phyloP scores from a whole-genome alignment of 2,888 invertebrate species.

The Andrena hattorfiana region DNA sequence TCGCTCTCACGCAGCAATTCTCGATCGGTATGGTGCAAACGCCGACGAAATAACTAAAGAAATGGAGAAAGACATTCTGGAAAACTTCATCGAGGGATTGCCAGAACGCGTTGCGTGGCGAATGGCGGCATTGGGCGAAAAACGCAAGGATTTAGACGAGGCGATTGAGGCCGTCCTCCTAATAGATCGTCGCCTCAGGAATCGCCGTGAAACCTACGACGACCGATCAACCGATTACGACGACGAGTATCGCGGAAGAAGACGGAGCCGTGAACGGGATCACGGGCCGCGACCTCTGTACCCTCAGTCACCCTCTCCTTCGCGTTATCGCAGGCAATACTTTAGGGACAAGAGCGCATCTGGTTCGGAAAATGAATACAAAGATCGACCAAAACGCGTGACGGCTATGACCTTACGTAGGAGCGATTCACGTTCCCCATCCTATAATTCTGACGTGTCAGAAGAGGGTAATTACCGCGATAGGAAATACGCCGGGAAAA shows the following conservation, averaged over 20 bases:
- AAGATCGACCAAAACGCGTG: background rate
- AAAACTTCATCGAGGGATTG: slow-evolving; percentile 3
- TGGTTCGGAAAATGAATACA: background rate
- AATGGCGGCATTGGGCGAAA: background rate
- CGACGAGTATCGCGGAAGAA: background rate
- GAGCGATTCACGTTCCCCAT: background rate
- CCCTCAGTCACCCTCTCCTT: background rate
- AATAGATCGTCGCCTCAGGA: background rate
- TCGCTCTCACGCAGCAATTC: background rate
- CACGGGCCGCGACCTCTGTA: no score
- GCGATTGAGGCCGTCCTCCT: background rate
- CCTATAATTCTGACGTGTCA: background rate
- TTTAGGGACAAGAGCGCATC: background rate
- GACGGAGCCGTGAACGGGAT: background rate
- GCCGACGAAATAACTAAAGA: background rate
- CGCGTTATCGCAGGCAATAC: background rate
- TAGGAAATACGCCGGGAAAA: background rate
- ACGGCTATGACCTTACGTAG: background rate
- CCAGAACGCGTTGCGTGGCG: background rate
- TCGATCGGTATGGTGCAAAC: background rate
- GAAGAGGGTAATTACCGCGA: background rate
- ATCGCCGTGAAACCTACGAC: background rate
- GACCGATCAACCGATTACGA: background rate
- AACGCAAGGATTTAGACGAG: background rate
- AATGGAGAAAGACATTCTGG: background rate